These are phyloP conservation scores for Pangasius djambal DNA, from an alignment of 2,797 vertebrate species.

Conservation along the genomic window DNA sequence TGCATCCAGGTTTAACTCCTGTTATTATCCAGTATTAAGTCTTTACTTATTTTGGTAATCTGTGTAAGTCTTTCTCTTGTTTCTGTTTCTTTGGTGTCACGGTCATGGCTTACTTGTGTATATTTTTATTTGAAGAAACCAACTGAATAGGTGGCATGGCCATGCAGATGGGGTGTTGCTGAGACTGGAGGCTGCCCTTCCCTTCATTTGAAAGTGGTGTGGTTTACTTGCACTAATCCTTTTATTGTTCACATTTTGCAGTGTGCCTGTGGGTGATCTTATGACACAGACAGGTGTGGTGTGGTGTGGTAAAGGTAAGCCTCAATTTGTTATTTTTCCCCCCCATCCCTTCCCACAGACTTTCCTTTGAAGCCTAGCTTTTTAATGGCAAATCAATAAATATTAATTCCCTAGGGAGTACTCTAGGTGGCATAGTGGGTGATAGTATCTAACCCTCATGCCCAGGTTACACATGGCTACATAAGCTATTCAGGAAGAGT, in stretches of 20 bases:
- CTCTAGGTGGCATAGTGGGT: too few species aligned
- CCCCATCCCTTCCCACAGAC: not conserved
- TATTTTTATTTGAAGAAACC: not conserved
- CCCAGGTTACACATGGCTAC: too few species aligned
- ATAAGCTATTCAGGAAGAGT: too few species aligned
- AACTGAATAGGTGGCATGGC: not conserved
- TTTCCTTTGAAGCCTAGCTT: too few species aligned
- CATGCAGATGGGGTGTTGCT: not conserved
- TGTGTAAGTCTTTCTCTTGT: not conserved
- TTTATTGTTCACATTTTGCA: not conserved
- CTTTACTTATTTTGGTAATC: not conserved
- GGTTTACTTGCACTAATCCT: not conserved
- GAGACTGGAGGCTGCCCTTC: not conserved
- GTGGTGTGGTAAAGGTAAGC: not conserved
- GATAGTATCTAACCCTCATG: too few species aligned
- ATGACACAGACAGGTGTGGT: not conserved
- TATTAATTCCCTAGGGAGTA: too few species aligned
- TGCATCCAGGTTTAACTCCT: not conserved
- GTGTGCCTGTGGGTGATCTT: not conserved
- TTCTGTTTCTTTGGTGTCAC: not conserved
- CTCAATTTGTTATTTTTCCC: not conserved
- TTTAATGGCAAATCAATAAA: not conserved
- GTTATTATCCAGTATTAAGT: not conserved
- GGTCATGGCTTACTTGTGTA: not conserved
- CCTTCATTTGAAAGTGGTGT: not conserved